Base-by-base conservation (phyloP, 2,113 vertebrate species). In the Illadopsis cleaveri region DNA sequence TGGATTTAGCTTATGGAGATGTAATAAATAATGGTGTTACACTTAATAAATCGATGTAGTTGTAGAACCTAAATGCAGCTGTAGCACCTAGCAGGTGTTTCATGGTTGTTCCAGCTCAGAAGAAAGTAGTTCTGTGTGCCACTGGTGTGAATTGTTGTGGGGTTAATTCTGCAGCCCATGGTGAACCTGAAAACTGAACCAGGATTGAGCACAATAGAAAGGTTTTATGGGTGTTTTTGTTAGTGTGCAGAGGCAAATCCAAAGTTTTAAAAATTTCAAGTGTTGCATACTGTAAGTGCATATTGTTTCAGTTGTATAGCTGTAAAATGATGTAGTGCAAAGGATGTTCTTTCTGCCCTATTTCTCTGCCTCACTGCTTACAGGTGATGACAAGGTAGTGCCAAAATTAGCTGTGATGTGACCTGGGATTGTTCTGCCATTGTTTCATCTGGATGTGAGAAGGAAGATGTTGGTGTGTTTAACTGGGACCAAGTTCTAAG, bases 261-360 rank as follows among this genome's bases (percentile, higher is more conserved):
- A 10, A 40, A 53, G 31, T n/a, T 66, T 33, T 15, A 10, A 54
- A 40, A 38, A 20, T 18, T 4, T 6, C 19, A 15, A 16, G 14
- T n/a, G 8, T 47, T 79, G 15, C 3, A 3, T 21, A 5, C 9
- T 24, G 0, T 50, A 22, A 19, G 11, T 9, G 11, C 8, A 6
- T 7, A 1, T 44, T 51, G 25, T 66, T 70, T 66, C 20, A 62
- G 3, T 7, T 84, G 35, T 40, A 3, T 6, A 8, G 18, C 21
- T n/a, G 28, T 35, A n/a, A 10, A 27, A 11, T 3, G 12, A 6
- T 31, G 8, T 11, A 19, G 15, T 31, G 12, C 25, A 54, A 51
- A 73, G 57, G 50, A 50, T 31, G 21, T 12, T 53, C 18, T 18
- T 86, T 27, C 25, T 78, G 71, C 13, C 15, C 3, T 7, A 0